phyloP scores from a whole-genome alignment of 1,140 invertebrate genomes.

The Bacillus rossius region DNA sequence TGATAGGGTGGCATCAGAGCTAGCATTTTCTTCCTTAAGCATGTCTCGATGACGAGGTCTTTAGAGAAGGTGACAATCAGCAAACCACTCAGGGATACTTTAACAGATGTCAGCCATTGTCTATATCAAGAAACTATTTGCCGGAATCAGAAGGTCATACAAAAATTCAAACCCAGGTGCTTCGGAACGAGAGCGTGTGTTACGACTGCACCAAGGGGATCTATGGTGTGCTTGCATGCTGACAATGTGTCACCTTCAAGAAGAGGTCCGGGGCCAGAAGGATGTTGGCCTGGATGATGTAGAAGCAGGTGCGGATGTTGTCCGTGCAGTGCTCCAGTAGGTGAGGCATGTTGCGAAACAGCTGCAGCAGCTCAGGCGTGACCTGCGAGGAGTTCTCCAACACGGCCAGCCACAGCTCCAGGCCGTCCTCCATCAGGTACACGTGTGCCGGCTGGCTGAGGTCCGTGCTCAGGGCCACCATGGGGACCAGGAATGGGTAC shows the following conservation, averaged over 20 bases:
- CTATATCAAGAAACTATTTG: no score
- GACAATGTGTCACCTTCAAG: constrained; percentile 59
- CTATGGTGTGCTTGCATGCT: no score
- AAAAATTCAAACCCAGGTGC: no score
- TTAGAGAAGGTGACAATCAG: no score
- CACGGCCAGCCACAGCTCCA: constrained; percentile 83
- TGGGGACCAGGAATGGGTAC: constrained; percentile 63
- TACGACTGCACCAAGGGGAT: no score
- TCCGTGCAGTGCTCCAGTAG: constrained; percentile 76
- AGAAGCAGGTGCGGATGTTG: constrained; percentile 67
- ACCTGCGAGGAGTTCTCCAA: constrained; percentile 66
- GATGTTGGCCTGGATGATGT: constrained; percentile 78
- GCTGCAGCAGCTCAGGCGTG: constrained; percentile 57
- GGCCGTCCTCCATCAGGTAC: constrained; percentile 87
- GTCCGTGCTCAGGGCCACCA: constrained; percentile 77
- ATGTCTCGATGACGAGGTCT: no score
- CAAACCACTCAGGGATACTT: no score
- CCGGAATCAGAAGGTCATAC: no score
- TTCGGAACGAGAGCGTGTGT: no score
- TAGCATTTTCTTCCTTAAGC: no score
- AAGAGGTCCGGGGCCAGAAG: constrained; percentile 76
- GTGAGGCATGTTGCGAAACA: constrained; percentile 70
- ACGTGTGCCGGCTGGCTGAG: constrained; percentile 72
- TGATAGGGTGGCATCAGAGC: no score
- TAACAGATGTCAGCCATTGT: no score